These are phyloP conservation scores for Drosophila nr. medialis DNA, from an alignment of 2,888 invertebrate species.

Conservation along the genomic window DNA sequence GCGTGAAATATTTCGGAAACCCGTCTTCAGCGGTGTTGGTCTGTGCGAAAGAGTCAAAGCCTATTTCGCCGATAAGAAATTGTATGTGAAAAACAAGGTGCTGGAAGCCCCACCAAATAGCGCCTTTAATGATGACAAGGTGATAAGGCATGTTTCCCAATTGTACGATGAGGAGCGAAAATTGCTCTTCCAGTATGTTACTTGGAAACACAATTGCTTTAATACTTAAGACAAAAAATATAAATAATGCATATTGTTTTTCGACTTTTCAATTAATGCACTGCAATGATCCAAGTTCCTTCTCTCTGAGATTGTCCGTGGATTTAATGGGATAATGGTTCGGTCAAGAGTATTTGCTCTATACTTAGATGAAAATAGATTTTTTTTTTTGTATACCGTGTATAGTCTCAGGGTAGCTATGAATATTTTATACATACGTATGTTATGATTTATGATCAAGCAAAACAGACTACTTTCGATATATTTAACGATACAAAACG, in stretches of 20 bases:
- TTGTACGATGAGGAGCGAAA: slow-evolving; percentile 54
- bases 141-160: slow-evolving; percentile 43
- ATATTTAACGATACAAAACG: not conserved
- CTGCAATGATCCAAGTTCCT: not conserved
- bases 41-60: slow-evolving; percentile 57
- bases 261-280: not conserved
- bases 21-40: slow-evolving; percentile 54
- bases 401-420: not conserved
- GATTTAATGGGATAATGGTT: not conserved
- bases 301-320: not conserved
- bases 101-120: slow-evolving; percentile 67
- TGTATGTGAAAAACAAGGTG: slow-evolving; percentile 57
- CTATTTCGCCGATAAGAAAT: slow-evolving; percentile 54
- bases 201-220: slow-evolving; percentile 15
- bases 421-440: not conserved
- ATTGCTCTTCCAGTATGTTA: slow-evolving; percentile 58
- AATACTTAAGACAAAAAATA: not conserved
- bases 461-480: not conserved
- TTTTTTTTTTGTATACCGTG: not conserved
- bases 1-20: slow-evolving; percentile 61
- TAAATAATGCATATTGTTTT: not conserved
- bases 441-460: not conserved
- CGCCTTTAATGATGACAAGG: slow-evolving; percentile 58
- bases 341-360: not conserved
- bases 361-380: not conserved